Evolutionary conservation across 2,113 vertebrate species (phyloP), one percentile per base, ranked within the genome.

Genomic region (Thalassarche chlororhynchos): DNA sequence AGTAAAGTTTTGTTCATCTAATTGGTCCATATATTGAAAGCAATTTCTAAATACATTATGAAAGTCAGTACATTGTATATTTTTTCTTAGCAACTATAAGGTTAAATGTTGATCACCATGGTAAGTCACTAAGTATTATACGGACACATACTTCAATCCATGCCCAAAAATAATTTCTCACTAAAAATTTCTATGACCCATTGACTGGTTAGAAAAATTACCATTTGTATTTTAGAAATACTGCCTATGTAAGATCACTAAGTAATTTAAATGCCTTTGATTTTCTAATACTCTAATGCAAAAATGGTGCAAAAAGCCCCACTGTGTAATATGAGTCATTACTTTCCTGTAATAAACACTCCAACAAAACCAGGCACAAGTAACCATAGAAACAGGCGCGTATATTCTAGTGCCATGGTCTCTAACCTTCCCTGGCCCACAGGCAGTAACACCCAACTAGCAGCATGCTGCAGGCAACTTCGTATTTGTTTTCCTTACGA

Each of bases 351-450:
- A 96, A 95, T 84, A 96, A 97, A 95, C 69, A 84, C 86, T 61
- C 72, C 61, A 81, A 34, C 68, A 80, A 74, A 76, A 92, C 80
- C 76, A 81, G 91, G 84, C 87, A 75, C 84, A 81, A 91, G 42
- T 97, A 96, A 96, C 83, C 71, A 96, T 83, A 94, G 89, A 71
- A 75, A 95, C 97, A 94, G 88, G 87, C 84, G 88, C 84, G 28
- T 71, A 93, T 66, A 94, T 93, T 83, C 76, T 32, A 88, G 82
- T 57, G 64, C 87, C 75, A 42, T 1, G 58, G 77, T 93, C 93
- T 76, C 65, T 85, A 96, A 93, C 93, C 93, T 94, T 57, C 75
- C 34, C 75, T 52, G 88, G 81, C 40, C 87, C 89, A 68, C 84
- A 76, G 81, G 91, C 84, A 93, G 21, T 10, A 86, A 76, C 58